Conservation (phyloP, 1,140 invertebrate genomes). For the Vanessa tameamea region DNA sequence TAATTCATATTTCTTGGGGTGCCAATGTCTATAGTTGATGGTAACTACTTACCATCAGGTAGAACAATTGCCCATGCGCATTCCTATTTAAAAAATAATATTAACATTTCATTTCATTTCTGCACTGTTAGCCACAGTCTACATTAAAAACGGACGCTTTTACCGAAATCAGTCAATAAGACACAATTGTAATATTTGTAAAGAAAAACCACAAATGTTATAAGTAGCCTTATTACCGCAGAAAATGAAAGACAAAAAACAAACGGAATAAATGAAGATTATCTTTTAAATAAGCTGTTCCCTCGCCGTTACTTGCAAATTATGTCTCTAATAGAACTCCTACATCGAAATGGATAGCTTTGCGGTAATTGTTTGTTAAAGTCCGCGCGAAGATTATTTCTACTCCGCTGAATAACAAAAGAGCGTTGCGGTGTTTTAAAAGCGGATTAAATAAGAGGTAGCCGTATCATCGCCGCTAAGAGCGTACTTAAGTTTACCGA, state of each 20-base stretch:
- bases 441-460: slow-evolving; percentile 72
- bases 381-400: slow-evolving; percentile 61
- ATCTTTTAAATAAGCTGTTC: slow-evolving; percentile 44
- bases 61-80: no score
- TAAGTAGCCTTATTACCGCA: slow-evolving; percentile 11
- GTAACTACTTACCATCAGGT: no score
- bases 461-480: slow-evolving; percentile 70
- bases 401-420: slow-evolving; percentile 69
- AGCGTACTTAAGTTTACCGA: slow-evolving; percentile 76
- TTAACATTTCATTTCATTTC: no score
- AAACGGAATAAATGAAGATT: slow-evolving; percentile 12
- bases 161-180: no score
- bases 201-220: no score
- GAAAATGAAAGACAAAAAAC: neutral
- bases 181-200: no score
- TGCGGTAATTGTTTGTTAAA: slow-evolving; percentile 69
- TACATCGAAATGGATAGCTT: slow-evolving; percentile 29
- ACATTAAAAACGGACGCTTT: no score
- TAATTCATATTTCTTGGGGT: no score
- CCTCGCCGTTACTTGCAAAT: slow-evolving; percentile 56
- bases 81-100: no score
- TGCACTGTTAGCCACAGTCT: no score
- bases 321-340: slow-evolving; percentile 50
- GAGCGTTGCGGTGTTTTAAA: slow-evolving; percentile 67
- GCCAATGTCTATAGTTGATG: no score